Conservation (phyloP, 53 echinoderm and acorn worm species). For the Glandiceps talaboti region DNA sequence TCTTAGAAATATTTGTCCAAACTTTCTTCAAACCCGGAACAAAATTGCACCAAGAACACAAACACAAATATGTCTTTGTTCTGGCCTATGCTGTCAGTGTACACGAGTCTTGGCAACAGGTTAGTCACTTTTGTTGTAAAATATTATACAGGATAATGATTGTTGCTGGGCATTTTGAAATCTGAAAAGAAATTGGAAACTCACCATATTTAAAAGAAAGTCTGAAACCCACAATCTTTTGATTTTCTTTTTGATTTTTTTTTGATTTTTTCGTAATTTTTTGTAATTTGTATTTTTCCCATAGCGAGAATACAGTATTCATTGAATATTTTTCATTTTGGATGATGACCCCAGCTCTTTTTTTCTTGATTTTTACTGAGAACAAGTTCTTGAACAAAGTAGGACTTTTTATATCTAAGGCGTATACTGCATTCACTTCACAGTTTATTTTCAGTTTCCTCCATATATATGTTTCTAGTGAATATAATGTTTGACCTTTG, state of each 20-base stretch:
- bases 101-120: conserved; percentile 88
- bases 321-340: too few species aligned
- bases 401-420: too few species aligned
- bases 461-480: too few species aligned
- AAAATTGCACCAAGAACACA: conserved; percentile 66
- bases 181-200: neutral
- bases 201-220: neutral
- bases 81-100: conserved; percentile 81
- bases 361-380: too few species aligned
- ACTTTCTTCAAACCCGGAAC: conserved; percentile 79
- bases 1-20: conserved; percentile 61
- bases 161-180: neutral
- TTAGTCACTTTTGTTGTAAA: conserved; percentile 12
- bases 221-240: neutral
- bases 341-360: too few species aligned
- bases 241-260: neutral
- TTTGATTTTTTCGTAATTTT: too few species aligned
- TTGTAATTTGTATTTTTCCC: too few species aligned
- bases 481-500: too few species aligned
- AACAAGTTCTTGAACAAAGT: too few species aligned
- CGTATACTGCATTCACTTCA: too few species aligned
- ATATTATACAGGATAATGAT: neutral
- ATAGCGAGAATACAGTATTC: too few species aligned
- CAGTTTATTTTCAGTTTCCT: too few species aligned
- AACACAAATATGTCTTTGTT: conserved; percentile 75